Percentiles rank a stretch among this genome's conserved stretches.
Conservation (phyloP, 1,140 invertebrate genomes). For the Paraescarpia echinospica region DNA sequence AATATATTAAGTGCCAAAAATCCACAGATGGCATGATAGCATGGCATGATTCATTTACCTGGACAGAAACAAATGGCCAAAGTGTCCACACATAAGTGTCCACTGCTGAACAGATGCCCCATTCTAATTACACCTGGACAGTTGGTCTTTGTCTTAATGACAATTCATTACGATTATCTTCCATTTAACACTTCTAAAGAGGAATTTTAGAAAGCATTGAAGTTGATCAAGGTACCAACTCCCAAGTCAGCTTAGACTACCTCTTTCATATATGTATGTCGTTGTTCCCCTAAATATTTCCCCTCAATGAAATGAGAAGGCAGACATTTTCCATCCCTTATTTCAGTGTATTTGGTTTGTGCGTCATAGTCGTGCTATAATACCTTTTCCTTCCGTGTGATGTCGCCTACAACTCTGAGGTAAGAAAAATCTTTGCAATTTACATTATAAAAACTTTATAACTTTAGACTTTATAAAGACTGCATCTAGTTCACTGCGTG, state of each 20-base stretch:
- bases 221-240: not conserved
- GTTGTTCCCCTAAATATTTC: too few relatives aligned
- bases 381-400: too few relatives aligned
- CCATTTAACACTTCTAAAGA: constrained; percentile 1
- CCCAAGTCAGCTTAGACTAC: not conserved
- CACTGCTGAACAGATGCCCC: not conserved
- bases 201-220: not conserved
- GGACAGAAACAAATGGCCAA: not conserved
- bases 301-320: too few relatives aligned
- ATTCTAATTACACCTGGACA: not conserved
- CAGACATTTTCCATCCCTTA: too few relatives aligned
- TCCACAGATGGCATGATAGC: not conserved
- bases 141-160: not conserved
- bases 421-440: too few relatives aligned
- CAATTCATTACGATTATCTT: not conserved
- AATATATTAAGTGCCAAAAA: not conserved
- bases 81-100: not conserved
- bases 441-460: too few relatives aligned
- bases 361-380: too few relatives aligned
- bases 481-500: too few relatives aligned
- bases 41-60: not conserved
- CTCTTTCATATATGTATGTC: not conserved
- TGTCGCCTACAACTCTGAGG: too few relatives aligned
- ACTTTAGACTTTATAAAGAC: too few relatives aligned
- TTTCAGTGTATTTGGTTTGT: too few relatives aligned